A percentile compares a stretch with the other conserved stretches of the same genome.
Evolutionary conservation across 2,113 vertebrate genomes (phyloP).

Genomic region (Coptodon bakossiorum): DNA sequence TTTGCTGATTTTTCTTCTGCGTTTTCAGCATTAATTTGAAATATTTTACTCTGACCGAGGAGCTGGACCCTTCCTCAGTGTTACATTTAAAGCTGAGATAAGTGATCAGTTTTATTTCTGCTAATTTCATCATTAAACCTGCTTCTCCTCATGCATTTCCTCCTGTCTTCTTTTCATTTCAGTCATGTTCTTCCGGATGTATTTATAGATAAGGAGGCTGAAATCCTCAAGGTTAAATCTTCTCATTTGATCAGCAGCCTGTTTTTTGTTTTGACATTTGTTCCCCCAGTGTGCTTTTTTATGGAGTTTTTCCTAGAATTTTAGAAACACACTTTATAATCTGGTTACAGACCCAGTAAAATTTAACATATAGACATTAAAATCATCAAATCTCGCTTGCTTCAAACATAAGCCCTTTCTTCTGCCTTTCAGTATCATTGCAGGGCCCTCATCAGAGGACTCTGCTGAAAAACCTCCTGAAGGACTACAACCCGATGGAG

Average conservation of each 20-base stretch:
- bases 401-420: not conserved
- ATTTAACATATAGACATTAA: not conserved
- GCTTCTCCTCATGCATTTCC: not conserved
- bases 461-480: constrained; percentile 76
- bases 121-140: constrained; percentile 17
- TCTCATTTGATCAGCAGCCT: not conserved
- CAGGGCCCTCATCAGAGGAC: constrained; percentile 76
- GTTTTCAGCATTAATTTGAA: not conserved
- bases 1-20: not conserved
- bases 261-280: not conserved
- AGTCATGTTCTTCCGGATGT: not conserved
- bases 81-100: not conserved
- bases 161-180: not conserved
- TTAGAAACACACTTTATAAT: not conserved
- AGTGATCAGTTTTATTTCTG: not conserved
- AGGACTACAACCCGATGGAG: constrained; percentile 79
- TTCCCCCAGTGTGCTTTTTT: not conserved
- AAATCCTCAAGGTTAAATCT: not conserved
- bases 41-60: not conserved
- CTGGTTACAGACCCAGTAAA: not conserved
- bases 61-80: not conserved
- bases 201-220: not conserved
- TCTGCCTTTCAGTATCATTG: constrained; percentile 55
- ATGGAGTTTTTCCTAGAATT: not conserved
- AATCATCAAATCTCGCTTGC: not conserved